Evolutionary conservation across 2,113 vertebrate genomes (phyloP).

Genomic region (Xiphophorus hellerii): DNA sequence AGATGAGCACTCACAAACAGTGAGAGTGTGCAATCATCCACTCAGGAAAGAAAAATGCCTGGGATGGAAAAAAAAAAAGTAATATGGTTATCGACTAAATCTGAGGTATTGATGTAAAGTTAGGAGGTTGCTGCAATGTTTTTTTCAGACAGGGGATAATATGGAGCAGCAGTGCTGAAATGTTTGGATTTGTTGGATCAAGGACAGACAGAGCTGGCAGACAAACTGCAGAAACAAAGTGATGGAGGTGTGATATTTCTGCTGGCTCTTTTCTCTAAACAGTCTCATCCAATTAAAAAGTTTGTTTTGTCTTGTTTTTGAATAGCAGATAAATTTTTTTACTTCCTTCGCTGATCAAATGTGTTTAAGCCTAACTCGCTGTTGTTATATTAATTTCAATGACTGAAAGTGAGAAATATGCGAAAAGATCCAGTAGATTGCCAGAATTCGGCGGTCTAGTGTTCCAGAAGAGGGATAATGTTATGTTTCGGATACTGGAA

Average conservation of each 20-base stretch:
- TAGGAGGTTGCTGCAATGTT: constrained; percentile 4
- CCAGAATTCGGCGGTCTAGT: no score
- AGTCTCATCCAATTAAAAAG: no score
- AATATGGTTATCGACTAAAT: neutral
- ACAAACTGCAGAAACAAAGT: constrained; percentile 35
- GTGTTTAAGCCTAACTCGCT: no score
- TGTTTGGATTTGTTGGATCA: constrained; percentile 16
- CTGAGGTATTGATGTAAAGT: constrained; percentile 1
- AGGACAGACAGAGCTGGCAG: constrained; percentile 7
- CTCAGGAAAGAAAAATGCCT: constrained; percentile 24
- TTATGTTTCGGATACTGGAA: no score
- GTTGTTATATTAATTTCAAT: no score
- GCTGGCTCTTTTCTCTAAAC: constrained; percentile 26
- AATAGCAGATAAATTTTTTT: no score
- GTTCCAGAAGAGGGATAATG: no score
- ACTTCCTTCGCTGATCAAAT: no score
- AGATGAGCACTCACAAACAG: constrained; percentile 34
- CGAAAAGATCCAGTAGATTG: no score
- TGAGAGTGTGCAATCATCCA: constrained; percentile 42
- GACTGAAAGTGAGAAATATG: no score
- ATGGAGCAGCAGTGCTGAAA: constrained; percentile 35
- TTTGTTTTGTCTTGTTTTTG: no score
- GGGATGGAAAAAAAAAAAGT: constrained; percentile 5
- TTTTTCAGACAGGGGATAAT: neutral
- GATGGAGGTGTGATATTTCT: constrained; percentile 33